A percentile compares a stretch with the other conserved stretches of the same genome.
These are phyloP conservation scores for Pterostichus madidus DNA, from an alignment of 2,888 invertebrate species.

Conservation along the genomic window DNA sequence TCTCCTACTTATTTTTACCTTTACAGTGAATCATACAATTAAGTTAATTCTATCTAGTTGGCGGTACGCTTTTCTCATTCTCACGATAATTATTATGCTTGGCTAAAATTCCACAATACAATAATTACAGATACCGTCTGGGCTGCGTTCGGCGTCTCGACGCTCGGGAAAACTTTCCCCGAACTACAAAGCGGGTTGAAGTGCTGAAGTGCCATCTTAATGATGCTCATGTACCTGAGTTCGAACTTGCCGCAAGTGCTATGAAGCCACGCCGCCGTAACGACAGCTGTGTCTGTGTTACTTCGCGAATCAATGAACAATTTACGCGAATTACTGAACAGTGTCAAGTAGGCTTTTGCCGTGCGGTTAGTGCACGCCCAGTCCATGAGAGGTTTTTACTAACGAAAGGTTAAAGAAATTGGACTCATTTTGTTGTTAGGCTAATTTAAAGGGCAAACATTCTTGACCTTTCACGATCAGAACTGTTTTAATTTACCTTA, in stretches of 20 bases:
- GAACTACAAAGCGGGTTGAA: background rate
- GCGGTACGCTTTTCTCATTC: background rate
- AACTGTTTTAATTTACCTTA: too few species aligned
- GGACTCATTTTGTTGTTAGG: too few species aligned
- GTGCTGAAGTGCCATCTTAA: slow-evolving; percentile 38
- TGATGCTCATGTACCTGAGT: slow-evolving; percentile 45
- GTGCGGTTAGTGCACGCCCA: too few species aligned
- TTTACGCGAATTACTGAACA: slow-evolving; percentile 4
- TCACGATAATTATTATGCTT: slow-evolving; percentile 27
- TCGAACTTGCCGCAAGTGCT: slow-evolving; percentile 1
- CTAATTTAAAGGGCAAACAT: too few species aligned
- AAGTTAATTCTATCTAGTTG: slow-evolving; percentile 13
- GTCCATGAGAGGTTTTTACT: too few species aligned
- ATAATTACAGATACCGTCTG: slow-evolving; percentile 42
- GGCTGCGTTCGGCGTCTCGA: background rate
- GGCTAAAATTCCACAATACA: slow-evolving; percentile 39
- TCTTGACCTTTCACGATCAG: too few species aligned
- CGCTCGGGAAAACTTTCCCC: too few species aligned
- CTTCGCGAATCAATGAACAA: slow-evolving; percentile 12
- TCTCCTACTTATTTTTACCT: background rate
- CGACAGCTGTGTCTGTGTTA: background rate
- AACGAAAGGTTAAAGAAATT: too few species aligned
- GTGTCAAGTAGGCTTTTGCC: too few species aligned
- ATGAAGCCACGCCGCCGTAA: too few species aligned
- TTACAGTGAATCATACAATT: background rate